A percentile compares a stretch with the other conserved stretches of the same genome.
These are phyloP conservation scores for Holacanthella duospinosa DNA, from an alignment of 2,888 invertebrate genomes.

Conservation along the genomic window DNA sequence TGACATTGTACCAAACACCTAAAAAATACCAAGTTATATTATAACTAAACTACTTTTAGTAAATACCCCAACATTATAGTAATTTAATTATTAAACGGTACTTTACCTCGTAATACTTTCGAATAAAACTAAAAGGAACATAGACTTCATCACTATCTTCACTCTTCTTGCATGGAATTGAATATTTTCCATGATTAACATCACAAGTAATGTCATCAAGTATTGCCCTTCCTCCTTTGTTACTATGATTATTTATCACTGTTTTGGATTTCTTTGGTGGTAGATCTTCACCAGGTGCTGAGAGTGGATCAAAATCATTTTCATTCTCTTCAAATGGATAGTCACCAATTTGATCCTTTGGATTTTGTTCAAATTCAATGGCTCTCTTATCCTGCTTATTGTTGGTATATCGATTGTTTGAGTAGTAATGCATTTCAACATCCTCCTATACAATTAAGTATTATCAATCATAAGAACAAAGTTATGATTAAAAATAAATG, in stretches of 20 bases:
- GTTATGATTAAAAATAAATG: neutral
- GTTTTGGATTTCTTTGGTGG: neutral
- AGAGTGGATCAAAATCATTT: conserved; percentile 5
- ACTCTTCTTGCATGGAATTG: conserved; percentile 29
- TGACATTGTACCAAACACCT: conserved; percentile 76
- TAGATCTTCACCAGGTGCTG: neutral
- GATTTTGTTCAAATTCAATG: too few relatives aligned
- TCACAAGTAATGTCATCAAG: conserved; percentile 27
- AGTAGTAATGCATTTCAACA: neutral
- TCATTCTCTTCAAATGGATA: conserved; percentile 27
- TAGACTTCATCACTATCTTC: conserved; percentile 55
- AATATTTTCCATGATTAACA: conserved; percentile 63
- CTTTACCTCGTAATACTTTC: conserved; percentile 79
- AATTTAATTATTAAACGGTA: neutral
- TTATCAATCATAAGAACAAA: neutral
- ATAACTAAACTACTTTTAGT: neutral
- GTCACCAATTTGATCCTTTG: conserved; percentile 15
- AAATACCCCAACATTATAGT: neutral
- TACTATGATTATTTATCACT: neutral
- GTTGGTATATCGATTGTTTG: neutral
- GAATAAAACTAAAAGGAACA: conserved; percentile 82
- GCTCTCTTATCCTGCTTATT: neutral
- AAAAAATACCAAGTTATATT: conserved; percentile 29
- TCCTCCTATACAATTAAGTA: conserved; percentile 1
- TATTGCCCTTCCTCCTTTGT: neutral